These are phyloP conservation scores for Actenoides hombroni DNA, from an alignment of 2,113 vertebrate species.

Conservation along the genomic window DNA sequence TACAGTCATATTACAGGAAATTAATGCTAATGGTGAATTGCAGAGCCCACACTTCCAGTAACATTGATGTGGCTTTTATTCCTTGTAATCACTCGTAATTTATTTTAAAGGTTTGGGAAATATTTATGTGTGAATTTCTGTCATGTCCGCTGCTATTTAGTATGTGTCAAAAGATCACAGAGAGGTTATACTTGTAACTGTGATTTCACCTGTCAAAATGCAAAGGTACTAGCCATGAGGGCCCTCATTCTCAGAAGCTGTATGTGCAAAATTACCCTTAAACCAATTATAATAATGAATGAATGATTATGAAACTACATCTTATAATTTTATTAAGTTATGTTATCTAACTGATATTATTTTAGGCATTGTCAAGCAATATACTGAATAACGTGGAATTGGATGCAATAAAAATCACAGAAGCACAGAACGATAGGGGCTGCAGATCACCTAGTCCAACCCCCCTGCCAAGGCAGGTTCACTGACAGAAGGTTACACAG, in stretches of 20 bases:
- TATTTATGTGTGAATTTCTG: background rate
- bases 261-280: background rate
- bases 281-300: background rate
- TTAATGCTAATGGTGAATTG: background rate
- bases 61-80: background rate
- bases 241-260: background rate
- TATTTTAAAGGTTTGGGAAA: slow-evolving; percentile 14
- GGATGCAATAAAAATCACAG: background rate
- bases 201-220: background rate
- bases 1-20: background rate
- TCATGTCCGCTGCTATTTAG: background rate
- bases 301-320: background rate
- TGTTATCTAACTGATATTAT: background rate
- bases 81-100: background rate
- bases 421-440: too few species aligned
- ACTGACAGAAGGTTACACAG: too few species aligned
- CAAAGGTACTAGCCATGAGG: background rate
- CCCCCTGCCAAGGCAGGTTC: too few species aligned
- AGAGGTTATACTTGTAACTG: background rate
- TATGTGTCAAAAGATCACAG: background rate
- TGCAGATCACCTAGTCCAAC: too few species aligned
- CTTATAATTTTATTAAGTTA: background rate
- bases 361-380: background rate
- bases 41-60: background rate
- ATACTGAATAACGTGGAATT: background rate